phyloP scores from a whole-genome alignment of 2,888 invertebrate genomes.

The Lycophotia porphyrea region DNA sequence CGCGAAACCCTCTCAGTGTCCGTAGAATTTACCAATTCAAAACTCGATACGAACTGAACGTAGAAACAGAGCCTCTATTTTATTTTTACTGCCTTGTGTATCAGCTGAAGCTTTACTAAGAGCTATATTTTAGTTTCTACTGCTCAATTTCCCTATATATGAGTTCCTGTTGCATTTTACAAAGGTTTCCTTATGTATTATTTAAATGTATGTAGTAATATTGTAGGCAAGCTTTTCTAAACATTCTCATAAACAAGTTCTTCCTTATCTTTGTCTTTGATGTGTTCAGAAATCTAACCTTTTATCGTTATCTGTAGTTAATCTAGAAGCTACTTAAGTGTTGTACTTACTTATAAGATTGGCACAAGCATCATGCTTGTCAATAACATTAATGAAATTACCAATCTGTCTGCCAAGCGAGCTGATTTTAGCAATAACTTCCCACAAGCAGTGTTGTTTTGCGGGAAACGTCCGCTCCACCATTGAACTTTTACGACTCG shows the following conservation, averaged over 20 bases:
- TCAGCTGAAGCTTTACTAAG: slow-evolving; percentile 57
- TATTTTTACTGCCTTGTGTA: slow-evolving; percentile 58
- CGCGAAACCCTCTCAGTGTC: slow-evolving; percentile 29
- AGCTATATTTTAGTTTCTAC: slow-evolving; percentile 75
- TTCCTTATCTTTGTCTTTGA: slow-evolving; percentile 26
- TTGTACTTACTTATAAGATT: slow-evolving; percentile 1
- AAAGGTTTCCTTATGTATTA: slow-evolving; percentile 60
- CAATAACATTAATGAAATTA: slow-evolving; percentile 33
- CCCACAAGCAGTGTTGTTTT: slow-evolving; percentile 27
- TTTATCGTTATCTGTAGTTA: not conserved
- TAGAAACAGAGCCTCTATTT: slow-evolving; percentile 57
- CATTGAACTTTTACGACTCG: slow-evolving; percentile 38
- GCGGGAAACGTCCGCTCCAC: slow-evolving; percentile 1
- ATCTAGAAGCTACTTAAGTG: slow-evolving; percentile 3
- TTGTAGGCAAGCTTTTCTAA: slow-evolving; percentile 48
- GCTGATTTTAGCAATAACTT: slow-evolving; percentile 38
- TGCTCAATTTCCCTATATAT: slow-evolving; percentile 79
- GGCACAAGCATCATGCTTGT: not conserved
- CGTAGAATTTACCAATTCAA: slow-evolving; percentile 58
- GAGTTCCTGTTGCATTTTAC: slow-evolving; percentile 67
- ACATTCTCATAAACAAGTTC: slow-evolving; percentile 40
- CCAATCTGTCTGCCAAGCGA: slow-evolving; percentile 9
- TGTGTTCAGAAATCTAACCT: not conserved
- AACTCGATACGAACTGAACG: slow-evolving; percentile 51
- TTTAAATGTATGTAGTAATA: slow-evolving; percentile 59